Percentiles rank a stretch among this genome's conserved stretches.
Conservation (phyloP, 2,797 vertebrate genomes). For the Darevskia mixta region DNA sequence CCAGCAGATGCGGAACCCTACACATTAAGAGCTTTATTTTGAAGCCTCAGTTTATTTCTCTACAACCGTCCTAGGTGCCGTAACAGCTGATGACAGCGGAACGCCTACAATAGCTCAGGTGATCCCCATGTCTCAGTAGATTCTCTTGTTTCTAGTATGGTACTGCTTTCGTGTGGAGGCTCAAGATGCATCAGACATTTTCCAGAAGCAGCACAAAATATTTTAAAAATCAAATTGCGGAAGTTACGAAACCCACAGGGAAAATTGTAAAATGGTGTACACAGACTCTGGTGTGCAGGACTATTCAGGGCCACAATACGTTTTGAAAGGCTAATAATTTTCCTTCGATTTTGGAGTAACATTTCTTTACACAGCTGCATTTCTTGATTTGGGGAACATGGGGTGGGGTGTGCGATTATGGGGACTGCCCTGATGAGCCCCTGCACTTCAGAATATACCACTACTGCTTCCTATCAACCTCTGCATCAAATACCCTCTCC, state of each 20-base stretch:
- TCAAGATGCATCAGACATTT: not conserved
- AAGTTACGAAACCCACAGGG: not conserved
- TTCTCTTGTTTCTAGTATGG: not conserved
- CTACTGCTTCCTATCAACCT: too few species aligned
- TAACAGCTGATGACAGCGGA: not conserved
- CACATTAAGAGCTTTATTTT: not conserved
- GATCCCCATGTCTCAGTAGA: not conserved
- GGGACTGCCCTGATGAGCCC: too few species aligned
- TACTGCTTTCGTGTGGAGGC: not conserved
- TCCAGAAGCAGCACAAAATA: not conserved
- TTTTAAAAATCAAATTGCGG: not conserved
- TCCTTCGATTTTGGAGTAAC: too few species aligned
- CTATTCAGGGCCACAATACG: not conserved
- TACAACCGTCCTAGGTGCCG: not conserved
- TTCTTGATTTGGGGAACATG: not conserved
- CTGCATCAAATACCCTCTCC: not conserved
- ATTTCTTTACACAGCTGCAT: too few species aligned
- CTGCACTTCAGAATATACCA: too few species aligned
- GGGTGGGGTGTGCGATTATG: too few species aligned
- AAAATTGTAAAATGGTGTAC: not conserved
- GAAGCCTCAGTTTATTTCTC: not conserved
- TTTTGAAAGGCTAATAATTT: too few species aligned
- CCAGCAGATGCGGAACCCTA: too few species aligned
- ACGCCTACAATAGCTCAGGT: not conserved
- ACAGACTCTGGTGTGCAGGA: not conserved